phyloP scores from a whole-genome alignment of 2,888 invertebrate species.

The Eledone cirrhosa region DNA sequence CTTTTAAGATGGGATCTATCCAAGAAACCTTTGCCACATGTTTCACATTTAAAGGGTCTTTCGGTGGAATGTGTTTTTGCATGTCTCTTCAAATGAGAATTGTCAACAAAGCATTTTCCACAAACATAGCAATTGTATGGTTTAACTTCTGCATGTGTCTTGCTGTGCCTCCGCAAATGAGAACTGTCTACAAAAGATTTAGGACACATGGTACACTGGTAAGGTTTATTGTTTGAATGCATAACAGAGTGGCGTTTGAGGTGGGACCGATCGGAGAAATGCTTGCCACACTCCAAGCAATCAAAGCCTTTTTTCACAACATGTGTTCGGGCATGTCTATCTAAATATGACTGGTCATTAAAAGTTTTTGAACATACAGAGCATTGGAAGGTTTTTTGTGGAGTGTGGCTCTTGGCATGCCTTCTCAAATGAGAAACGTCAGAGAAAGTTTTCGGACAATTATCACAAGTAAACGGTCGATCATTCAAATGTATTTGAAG shows the following conservation, averaged over 20 bases:
- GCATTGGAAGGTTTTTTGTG: not conserved
- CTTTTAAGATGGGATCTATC: conserved; percentile 12
- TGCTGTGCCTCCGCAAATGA: not conserved
- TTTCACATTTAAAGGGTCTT: not conserved
- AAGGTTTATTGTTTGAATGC: not conserved
- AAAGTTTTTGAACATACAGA: conserved; percentile 8
- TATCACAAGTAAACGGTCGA: not conserved
- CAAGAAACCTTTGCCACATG: not conserved
- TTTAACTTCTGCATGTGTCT: not conserved
- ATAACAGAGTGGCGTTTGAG: conserved; percentile 2
- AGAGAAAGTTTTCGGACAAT: not conserved
- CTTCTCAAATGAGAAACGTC: conserved; percentile 8
- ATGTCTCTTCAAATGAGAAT: not conserved
- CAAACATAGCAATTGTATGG: not conserved
- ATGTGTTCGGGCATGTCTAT: not conserved
- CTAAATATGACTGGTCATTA: not conserved
- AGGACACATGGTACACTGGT: not conserved
- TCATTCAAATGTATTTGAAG: not conserved
- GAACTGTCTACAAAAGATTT: conserved; percentile 11
- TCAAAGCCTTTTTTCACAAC: not conserved
- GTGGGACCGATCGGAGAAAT: not conserved
- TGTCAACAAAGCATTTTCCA: not conserved
- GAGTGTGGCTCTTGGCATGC: not conserved
- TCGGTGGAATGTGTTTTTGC: not conserved
- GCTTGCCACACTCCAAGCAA: not conserved